Conservation (phyloP, 1,140 invertebrate genomes). For the Lordiphosa stackelbergi region DNA sequence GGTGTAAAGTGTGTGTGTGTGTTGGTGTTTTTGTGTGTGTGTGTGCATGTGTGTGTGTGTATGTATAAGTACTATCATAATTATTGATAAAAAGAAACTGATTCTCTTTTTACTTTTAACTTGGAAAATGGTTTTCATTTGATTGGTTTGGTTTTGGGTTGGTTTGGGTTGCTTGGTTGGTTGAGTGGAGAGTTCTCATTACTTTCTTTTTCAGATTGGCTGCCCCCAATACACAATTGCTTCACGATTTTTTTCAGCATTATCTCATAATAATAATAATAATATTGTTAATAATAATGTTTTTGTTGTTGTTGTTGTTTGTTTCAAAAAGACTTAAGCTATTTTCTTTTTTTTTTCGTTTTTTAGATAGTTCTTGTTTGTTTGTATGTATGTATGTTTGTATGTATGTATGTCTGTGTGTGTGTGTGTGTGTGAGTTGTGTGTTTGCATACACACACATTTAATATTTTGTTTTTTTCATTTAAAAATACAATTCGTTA, state of each 20-base stretch:
- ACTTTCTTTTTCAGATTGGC: slow-evolving; percentile 72
- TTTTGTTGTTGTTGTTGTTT: slow-evolving; percentile 20
- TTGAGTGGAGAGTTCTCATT: too few relatives aligned
- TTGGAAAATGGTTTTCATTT: slow-evolving; percentile 36
- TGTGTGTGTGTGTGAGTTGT: slow-evolving; percentile 1
- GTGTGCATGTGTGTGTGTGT: too few relatives aligned
- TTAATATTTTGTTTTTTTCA: slow-evolving; percentile 23
- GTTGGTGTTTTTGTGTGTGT: too few relatives aligned
- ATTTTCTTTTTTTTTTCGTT: slow-evolving; percentile 22
- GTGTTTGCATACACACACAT: slow-evolving; percentile 5
- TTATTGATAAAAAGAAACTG: slow-evolving; percentile 19
- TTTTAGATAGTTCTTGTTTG: slow-evolving; percentile 51
- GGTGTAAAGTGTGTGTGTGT: not conserved
- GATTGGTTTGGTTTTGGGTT: slow-evolving; percentile 32
- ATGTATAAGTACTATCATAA: slow-evolving; percentile 2
- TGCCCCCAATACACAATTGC: slow-evolving; percentile 77
- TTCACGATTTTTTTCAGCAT: slow-evolving; percentile 77
- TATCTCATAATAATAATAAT: slow-evolving; percentile 64
- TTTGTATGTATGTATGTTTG: slow-evolving; percentile 13
- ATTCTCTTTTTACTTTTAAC: slow-evolving; percentile 34
- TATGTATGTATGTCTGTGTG: not conserved
- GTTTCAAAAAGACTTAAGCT: slow-evolving; percentile 57
- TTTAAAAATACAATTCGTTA: slow-evolving; percentile 68
- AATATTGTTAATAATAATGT: slow-evolving; percentile 55
- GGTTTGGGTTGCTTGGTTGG: slow-evolving; percentile 30